phyloP scores from a whole-genome alignment of 1,140 invertebrate species.

The Trachymyrmex cornetzi region DNA sequence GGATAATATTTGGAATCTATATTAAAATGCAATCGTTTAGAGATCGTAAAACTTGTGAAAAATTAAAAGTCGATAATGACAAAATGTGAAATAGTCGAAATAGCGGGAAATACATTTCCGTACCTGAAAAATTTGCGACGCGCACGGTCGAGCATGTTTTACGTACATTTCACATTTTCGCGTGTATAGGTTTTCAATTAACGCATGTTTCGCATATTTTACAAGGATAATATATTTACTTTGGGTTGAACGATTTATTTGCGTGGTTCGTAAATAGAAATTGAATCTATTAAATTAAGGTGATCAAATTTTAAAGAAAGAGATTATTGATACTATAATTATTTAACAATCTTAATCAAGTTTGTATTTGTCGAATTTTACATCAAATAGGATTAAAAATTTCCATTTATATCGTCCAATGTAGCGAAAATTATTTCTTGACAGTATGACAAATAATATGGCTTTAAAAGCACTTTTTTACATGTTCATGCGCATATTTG shows the following conservation, averaged over 20 bases:
- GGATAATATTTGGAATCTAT: conserved; percentile 7
- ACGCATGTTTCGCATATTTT: conserved; percentile 35
- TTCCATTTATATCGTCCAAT: conserved; percentile 26
- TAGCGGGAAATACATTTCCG: conserved; percentile 27
- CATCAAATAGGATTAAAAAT: conserved; percentile 39
- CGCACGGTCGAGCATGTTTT: conserved; percentile 25
- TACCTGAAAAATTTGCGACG: conserved; percentile 39
- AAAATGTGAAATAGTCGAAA: conserved; percentile 41
- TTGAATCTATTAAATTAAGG: conserved; percentile 20
- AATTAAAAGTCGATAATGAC: conserved; percentile 52
- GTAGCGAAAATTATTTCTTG: conserved; percentile 36
- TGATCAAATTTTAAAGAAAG: conserved; percentile 19
- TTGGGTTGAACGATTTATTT: conserved; percentile 28
- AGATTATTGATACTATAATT: conserved; percentile 22
- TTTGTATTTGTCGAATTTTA: background rate
- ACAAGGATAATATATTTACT: conserved; percentile 46
- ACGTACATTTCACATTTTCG: conserved; percentile 38
- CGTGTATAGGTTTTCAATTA: conserved; percentile 34
- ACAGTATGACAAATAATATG: conserved; percentile 48
- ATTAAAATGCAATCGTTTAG: conserved; percentile 22
- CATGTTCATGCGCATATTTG: background rate
- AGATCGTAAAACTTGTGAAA: conserved; percentile 11
- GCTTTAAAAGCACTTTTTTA: conserved; percentile 43
- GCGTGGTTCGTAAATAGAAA: conserved; percentile 28
- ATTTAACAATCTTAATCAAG: conserved; percentile 1